Base-by-base conservation (phyloP, 2,113 vertebrate genomes). In the Planiliza haematocheilus region DNA sequence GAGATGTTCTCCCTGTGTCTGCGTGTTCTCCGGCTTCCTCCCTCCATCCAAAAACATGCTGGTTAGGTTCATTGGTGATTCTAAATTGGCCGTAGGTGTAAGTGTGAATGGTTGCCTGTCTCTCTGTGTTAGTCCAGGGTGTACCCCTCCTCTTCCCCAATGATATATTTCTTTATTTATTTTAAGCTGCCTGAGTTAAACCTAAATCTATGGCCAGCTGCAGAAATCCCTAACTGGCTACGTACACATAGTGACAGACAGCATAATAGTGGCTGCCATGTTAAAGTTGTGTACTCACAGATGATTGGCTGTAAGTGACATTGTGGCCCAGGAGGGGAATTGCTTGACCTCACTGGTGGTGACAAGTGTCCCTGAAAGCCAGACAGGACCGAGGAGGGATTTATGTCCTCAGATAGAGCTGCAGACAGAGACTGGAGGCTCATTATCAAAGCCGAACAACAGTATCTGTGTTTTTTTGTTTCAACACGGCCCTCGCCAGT, bases 301-400 rank as follows among this genome's bases (percentile, higher is more conserved):
- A 14, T 70, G 71, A 61, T n/a, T 65, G 30, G 64, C 49, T 62
- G 10, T 41, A 46, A 62, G 63, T 56, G 20, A 66, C 38, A 65
- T 17, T 16, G 52, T 52, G 21, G 46, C 41, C 0, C 1, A 60
- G 18, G 43, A 34, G 18, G 24, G 43, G 9, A 63, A 65, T 41
- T 9, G 12, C 66, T 58, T 51, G 10, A 45, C 45, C 39, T 61
- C 20, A 64, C 51, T 37, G 10, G 43, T 64, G 48, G 43, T 64
- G 48, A 65, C 45, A 13, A 62, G 50, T 42, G 68, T 79, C 72
- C 38, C 76, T 70, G 59, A 73, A 14, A 63, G 53, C 49, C 34
- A 21, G 38, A 52, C 53, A 67, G 21, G 13, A 53, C 7, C n/a
- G 38, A 65, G 7, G 10, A 14, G 34, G 38, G 30, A 46, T 67